phyloP scores from a whole-genome alignment of 2,888 invertebrate genomes.

The Volucella inflata region DNA sequence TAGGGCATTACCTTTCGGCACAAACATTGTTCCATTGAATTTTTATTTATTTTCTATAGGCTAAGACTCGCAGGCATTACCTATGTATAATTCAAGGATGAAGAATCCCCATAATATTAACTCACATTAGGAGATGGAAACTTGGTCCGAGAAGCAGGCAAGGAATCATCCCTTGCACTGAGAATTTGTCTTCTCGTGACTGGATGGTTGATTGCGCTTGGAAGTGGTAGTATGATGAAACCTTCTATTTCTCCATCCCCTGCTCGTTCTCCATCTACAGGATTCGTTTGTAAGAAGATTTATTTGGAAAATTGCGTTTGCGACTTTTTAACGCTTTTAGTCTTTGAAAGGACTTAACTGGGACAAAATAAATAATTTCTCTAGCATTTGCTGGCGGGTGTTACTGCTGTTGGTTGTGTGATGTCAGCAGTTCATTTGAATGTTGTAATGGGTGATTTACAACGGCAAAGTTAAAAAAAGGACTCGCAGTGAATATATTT shows the following conservation, averaged over 20 bases:
- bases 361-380: constrained; percentile 73
- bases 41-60: constrained; percentile 74
- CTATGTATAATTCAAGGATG: constrained; percentile 73
- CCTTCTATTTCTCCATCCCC: no score
- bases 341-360: constrained; percentile 66
- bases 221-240: constrained; percentile 24
- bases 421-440: constrained; percentile 53
- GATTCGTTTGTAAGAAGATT: constrained; percentile 68
- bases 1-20: constrained; percentile 69
- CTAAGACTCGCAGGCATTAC: constrained; percentile 63
- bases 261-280: background rate
- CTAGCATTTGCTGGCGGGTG: constrained; percentile 35
- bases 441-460: constrained; percentile 54
- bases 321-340: constrained; percentile 72
- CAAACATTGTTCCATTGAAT: constrained; percentile 74
- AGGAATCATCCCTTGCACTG: constrained; percentile 33
- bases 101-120: constrained; percentile 75
- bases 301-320: constrained; percentile 75
- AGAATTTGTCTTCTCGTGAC: constrained; percentile 64
- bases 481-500: constrained; percentile 1
- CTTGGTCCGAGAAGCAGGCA: constrained; percentile 42
- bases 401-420: background rate
- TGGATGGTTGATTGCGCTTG: constrained; percentile 45
- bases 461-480: background rate
- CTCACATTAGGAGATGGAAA: constrained; percentile 73